A percentile compares a stretch with the other conserved stretches of the same genome.
Conservation (phyloP, 2,113 vertebrate genomes). For the Alectura lathami region DNA sequence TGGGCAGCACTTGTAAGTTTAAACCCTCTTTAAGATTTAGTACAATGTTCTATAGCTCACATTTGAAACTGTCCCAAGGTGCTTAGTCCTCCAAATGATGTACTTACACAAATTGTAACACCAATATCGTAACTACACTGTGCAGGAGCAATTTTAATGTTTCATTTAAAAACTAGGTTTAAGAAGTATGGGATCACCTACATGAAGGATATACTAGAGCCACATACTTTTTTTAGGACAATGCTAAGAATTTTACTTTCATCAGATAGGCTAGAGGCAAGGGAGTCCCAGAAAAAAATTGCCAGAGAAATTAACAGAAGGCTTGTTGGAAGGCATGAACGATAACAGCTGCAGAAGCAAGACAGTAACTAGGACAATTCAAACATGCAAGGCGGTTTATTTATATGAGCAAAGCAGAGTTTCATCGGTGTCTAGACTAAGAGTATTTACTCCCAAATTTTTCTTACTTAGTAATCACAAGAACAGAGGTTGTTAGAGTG, state of each 20-base stretch:
- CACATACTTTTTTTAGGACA: neutral
- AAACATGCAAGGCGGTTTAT: neutral
- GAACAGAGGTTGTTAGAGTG: neutral
- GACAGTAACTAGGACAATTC: neutral
- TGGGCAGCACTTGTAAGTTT: accelerated
- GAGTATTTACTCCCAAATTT: neutral
- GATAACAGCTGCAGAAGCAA: neutral
- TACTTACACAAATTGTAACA: neutral
- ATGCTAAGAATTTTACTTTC: neutral
- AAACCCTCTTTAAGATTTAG: neutral
- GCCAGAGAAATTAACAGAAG: neutral
- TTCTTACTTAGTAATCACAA: neutral
- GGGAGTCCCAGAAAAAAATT: neutral
- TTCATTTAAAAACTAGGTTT: neutral
- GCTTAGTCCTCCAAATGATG: neutral
- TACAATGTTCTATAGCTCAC: neutral
- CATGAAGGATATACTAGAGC: neutral
- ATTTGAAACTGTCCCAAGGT: neutral
- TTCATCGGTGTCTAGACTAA: neutral
- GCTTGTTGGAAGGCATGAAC: neutral
- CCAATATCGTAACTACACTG: neutral
- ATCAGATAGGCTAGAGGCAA: neutral
- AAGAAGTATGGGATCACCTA: neutral
- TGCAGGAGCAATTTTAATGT: neutral
- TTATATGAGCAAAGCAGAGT: neutral